phyloP scores from a whole-genome alignment of 2,888 invertebrate species.

The Azorinus chamasolen region DNA sequence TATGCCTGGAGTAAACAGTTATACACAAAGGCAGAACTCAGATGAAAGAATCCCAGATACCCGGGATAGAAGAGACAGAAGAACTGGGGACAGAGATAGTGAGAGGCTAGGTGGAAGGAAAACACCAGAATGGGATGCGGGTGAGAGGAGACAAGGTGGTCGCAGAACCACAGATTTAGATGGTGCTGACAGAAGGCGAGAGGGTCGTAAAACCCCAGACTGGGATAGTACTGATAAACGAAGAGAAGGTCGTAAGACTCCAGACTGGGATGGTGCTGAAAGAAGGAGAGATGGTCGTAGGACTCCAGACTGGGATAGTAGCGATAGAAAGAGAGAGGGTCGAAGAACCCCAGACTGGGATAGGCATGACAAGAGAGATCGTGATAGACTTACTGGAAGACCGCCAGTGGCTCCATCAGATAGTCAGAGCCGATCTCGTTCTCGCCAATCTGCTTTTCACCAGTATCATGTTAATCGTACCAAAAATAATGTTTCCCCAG shows the following conservation, averaged over 20 bases:
- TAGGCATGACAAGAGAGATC: constrained; percentile 33
- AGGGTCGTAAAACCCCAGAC: constrained; percentile 55
- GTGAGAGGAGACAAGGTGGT: constrained; percentile 1
- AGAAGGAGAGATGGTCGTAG: constrained; percentile 30
- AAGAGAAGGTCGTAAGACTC: constrained; percentile 26
- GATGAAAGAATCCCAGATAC: constrained; percentile 1
- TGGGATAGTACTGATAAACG: constrained; percentile 24
- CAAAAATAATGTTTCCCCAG: constrained; percentile 82
- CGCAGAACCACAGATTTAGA: constrained; percentile 38
- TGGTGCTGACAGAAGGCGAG: neutral
- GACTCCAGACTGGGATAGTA: constrained; percentile 42
- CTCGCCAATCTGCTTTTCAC: constrained; percentile 70
- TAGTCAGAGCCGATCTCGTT: constrained; percentile 13
- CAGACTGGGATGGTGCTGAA: constrained; percentile 25
- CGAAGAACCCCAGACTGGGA: constrained; percentile 17
- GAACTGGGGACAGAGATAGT: neutral
- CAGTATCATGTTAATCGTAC: constrained; percentile 61
- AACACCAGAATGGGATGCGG: constrained; percentile 7
- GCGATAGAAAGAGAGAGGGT: constrained; percentile 12
- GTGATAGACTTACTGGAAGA: constrained; percentile 47
- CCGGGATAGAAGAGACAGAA: neutral
- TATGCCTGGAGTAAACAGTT: constrained; percentile 37
- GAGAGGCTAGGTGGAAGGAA: neutral
- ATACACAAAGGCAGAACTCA: constrained; percentile 10
- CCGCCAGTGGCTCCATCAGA: constrained; percentile 52